Base-by-base conservation (phyloP, 2,797 vertebrate species). In the Salarias fasciatus region DNA sequence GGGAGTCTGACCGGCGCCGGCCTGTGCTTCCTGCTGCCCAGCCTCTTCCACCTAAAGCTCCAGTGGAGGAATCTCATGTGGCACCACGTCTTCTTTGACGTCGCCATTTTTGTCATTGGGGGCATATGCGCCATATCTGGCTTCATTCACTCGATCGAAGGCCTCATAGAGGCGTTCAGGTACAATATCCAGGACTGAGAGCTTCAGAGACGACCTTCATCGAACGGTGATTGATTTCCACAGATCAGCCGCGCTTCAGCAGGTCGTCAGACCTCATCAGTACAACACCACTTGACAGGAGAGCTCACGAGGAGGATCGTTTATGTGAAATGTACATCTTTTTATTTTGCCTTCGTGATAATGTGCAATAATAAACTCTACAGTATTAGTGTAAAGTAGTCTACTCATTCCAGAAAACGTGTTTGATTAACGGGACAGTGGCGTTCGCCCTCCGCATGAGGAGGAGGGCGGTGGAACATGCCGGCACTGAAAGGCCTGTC, bases 61-160 rank as follows among this genome's bases (percentile, higher is more conserved):
- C 92, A 95, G 80, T 98, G 96, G 96, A 92, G 96, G 81, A 95
- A 95, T 81, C 94, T 97, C 43, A 86, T 95, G 68, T 98, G 96
- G 96, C 96, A 98, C 78, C 95, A 98, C 4, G 96, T 98, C 72
- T 97, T 98, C 92, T 98, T 98, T 24, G 96, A 98, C 31, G 94
- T 97, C 1, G 94, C 95, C 84, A 98, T 98, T 85, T 98, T 97
- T 38, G 93, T 97, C 72, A 96, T 98, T 74, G 96, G 96, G 5
- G 94, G 95, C 45, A 96, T 98, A 82, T 98, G 96, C 83, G 97
- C 96, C 5, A 87, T 98, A 71, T 98, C 96, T 0, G 96, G 96
- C 67, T 95, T 97, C 83, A 95, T 97, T 62, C 95, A 98, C 69
- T 98, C 96, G n/a, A 80, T 96, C 47, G 96, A 97, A 90, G 96